Base-by-base conservation (phyloP, 2,888 invertebrate genomes). In the Caenorhabditis doughertyi region DNA sequence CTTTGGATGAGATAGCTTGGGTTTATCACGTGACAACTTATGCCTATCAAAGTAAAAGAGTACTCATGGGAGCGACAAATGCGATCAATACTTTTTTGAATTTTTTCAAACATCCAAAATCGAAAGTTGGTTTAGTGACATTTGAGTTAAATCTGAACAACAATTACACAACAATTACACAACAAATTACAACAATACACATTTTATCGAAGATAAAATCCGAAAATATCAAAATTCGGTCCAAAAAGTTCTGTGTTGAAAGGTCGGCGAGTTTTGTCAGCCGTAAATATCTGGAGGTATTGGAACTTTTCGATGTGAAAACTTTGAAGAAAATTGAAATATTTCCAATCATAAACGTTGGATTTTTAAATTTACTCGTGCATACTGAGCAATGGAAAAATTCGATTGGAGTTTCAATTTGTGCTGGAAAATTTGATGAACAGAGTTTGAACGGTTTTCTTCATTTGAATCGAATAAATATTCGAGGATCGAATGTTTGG, bases 371-470 rank as follows among this genome's bases (percentile, higher is more conserved):
- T 16, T 1, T 27, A n/a, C 29, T 53, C 0, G 27, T 27, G 11
- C 13, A 27, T 16, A 53, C n/a, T 25, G 53, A 53, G 27, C 27
- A 53, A 13, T 53, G 53, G 53, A 53, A 53, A 53, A 53, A 16
- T 27, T 2, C n/a, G 16, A 53, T 4, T n/a, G 27, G 16, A 11
- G 53, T n/a, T 2, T 53, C 53, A 1, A 27, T 53, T 25, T 13
- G 29, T 29, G 29, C 21, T 53, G 27, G 3, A n/a, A 27, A 21
- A 2, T 27, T 11, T 25, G 16, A 27, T 11, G 27, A 53, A 27
- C 2, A 27, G n/a, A 27, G 27, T 9, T 16, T 53, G 3, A 9
- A 53, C 2, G 13, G 3, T 27, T 53, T 53, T 21, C 8, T 53
- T 25, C 53, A 53, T 29, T 7, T 51, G 23, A n/a, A 21, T 51